phyloP scores from a whole-genome alignment of 2,797 vertebrate species.

The Esox lucius region DNA sequence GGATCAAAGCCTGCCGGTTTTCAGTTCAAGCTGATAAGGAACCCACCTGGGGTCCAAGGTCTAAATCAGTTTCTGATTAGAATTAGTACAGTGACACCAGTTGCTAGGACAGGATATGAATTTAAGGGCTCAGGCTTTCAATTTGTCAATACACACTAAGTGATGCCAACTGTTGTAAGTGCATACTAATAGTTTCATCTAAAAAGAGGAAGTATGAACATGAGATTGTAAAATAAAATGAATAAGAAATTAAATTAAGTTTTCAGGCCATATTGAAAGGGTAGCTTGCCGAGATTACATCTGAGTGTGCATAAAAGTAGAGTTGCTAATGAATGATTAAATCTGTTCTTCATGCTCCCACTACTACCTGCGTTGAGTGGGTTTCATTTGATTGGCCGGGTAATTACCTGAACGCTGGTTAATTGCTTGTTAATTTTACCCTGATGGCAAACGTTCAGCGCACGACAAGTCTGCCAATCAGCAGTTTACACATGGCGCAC shows the following conservation, averaged over 20 bases:
- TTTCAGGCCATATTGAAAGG: slow-evolving; percentile 9
- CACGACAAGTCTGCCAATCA: slow-evolving; percentile 68
- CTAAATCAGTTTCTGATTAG: too few species aligned
- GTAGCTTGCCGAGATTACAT: slow-evolving; percentile 45
- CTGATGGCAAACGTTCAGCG: slow-evolving; percentile 65
- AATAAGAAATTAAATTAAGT: slow-evolving; percentile 13
- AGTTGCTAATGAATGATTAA: slow-evolving; percentile 56
- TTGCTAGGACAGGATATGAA: too few species aligned
- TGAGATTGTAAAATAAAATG: background rate
- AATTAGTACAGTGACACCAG: too few species aligned
- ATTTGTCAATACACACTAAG: background rate
- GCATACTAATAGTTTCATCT: background rate
- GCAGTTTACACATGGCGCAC: slow-evolving; percentile 51
- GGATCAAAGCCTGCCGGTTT: too few species aligned
- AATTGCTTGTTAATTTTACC: slow-evolving; percentile 75
- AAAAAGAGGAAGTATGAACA: background rate
- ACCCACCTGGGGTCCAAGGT: too few species aligned
- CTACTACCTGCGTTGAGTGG: slow-evolving; percentile 63
- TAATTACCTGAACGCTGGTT: slow-evolving; percentile 74
- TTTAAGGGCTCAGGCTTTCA: background rate
- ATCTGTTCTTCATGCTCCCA: slow-evolving; percentile 56
- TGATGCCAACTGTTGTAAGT: background rate
- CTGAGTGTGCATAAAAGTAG: slow-evolving; percentile 32
- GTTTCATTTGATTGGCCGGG: slow-evolving; percentile 71
- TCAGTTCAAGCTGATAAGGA: too few species aligned